phyloP scores from a whole-genome alignment of 2,888 invertebrate genomes.

The Bembecia ichneumoniformis region DNA sequence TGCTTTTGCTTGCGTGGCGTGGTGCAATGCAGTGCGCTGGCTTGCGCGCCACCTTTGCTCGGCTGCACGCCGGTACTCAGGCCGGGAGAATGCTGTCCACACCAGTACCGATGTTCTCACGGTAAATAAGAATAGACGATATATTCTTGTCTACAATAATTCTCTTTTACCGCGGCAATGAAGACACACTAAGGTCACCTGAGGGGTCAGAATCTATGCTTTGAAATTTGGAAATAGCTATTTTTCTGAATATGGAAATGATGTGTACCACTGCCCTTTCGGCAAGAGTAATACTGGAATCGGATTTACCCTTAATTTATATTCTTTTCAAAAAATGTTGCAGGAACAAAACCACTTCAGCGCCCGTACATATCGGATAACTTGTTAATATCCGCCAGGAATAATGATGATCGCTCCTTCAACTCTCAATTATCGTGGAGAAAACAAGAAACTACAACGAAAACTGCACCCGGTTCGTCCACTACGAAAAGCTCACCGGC shows the following conservation, averaged over 20 bases:
- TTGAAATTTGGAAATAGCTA: no score
- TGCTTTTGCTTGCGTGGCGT: constrained; percentile 85
- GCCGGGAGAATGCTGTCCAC: constrained; percentile 86
- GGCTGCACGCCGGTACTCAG: constrained; percentile 84
- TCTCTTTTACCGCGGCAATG: no score
- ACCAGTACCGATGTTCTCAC: constrained; percentile 81
- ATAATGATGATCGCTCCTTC: constrained; percentile 38
- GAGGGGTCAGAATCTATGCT: no score
- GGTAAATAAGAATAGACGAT: no score
- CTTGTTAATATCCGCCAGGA: constrained; percentile 24
- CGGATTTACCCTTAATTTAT: no score
- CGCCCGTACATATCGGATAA: constrained; percentile 19
- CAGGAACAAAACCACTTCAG: not conserved
- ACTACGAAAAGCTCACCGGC: constrained; percentile 27
- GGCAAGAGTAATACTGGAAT: no score
- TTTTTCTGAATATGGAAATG: no score
- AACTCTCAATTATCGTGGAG: constrained; percentile 23
- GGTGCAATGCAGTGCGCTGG: constrained; percentile 80
- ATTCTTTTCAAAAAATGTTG: not conserved
- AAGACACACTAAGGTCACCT: no score
- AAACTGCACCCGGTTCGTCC: constrained; percentile 21
- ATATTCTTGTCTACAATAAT: no score
- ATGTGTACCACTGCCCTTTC: no score
- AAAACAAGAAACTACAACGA: constrained; percentile 35
- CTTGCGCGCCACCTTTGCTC: constrained; percentile 81